These are phyloP conservation scores for Nematopogon swammerdamellus DNA, from an alignment of 2,888 invertebrate species.

Conservation along the genomic window DNA sequence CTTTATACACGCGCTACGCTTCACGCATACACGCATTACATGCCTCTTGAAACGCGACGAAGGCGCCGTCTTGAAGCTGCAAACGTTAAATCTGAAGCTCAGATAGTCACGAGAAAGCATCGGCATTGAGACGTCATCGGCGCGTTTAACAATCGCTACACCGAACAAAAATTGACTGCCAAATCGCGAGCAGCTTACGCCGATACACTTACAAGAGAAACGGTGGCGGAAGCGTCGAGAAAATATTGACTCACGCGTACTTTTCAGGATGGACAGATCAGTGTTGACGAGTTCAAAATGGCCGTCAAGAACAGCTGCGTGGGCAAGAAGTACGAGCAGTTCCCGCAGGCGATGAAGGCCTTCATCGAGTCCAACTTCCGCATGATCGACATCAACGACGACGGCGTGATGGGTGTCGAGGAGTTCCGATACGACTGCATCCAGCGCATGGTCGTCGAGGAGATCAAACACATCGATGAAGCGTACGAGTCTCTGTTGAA, in stretches of 20 bases:
- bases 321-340: constrained; percentile 72
- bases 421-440: constrained; percentile 83
- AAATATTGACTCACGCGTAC: constrained; percentile 6
- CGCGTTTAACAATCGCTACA: not conserved
- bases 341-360: constrained; percentile 83
- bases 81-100: not conserved
- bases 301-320: constrained; percentile 80
- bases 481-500: constrained; percentile 72
- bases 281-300: constrained; percentile 75
- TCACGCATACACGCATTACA: constrained; percentile 14
- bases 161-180: not conserved
- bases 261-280: constrained; percentile 75
- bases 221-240: not conserved
- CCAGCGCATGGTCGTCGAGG: constrained; percentile 74
- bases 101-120: too few species aligned
- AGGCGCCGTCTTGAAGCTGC: not conserved
- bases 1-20: constrained; percentile 19
- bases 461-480: constrained; percentile 71
- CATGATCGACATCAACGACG: constrained; percentile 75
- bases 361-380: constrained; percentile 83
- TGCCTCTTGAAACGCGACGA: not conserved
- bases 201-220: not conserved
- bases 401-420: constrained; percentile 74
- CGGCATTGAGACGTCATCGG: not conserved
- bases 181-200: not conserved